Percentiles rank a stretch among this genome's conserved stretches.
These are phyloP conservation scores for Brotula barbata DNA, from an alignment of 2,797 vertebrate genomes.

Conservation along the genomic window DNA sequence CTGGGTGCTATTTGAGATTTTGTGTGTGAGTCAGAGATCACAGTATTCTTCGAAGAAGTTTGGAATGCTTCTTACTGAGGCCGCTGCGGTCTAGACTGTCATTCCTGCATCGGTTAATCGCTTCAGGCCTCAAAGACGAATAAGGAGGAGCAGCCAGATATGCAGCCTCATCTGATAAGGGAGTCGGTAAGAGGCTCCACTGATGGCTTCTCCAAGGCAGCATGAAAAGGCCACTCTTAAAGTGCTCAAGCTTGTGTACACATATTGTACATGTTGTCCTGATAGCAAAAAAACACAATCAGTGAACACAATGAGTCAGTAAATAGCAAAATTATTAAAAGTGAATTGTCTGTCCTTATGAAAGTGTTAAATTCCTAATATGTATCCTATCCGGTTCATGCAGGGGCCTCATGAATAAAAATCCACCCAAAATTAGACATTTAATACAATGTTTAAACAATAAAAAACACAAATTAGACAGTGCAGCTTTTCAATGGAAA, in stretches of 20 bases:
- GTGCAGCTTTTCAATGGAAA: too few species aligned
- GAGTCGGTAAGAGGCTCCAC: constrained; percentile 65
- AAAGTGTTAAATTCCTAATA: too few species aligned
- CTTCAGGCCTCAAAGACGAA: constrained; percentile 67
- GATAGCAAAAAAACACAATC: not conserved
- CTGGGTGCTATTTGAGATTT: constrained; percentile 11
- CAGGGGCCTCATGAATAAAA: too few species aligned
- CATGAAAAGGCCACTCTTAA: constrained; percentile 61
- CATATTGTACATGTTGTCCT: not conserved
- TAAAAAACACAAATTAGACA: too few species aligned
- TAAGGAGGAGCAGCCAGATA: constrained; percentile 61
- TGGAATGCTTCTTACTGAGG: constrained; percentile 63
- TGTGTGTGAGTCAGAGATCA: constrained; percentile 27
- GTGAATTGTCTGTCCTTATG: too few species aligned
- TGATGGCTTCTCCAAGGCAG: constrained; percentile 55
- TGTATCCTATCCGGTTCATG: too few species aligned
- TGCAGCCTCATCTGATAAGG: constrained; percentile 71
- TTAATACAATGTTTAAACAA: too few species aligned
- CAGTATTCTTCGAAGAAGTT: constrained; percentile 50
- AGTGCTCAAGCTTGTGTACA: constrained; percentile 23
- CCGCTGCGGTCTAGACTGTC: constrained; percentile 80
- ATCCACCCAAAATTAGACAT: too few species aligned
- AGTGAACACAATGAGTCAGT: not conserved
- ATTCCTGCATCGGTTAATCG: constrained; percentile 60
- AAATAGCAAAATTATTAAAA: too few species aligned